phyloP scores from a whole-genome alignment of 92 coral and sea anemone species.

The Parazoanthus swiftii region DNA sequence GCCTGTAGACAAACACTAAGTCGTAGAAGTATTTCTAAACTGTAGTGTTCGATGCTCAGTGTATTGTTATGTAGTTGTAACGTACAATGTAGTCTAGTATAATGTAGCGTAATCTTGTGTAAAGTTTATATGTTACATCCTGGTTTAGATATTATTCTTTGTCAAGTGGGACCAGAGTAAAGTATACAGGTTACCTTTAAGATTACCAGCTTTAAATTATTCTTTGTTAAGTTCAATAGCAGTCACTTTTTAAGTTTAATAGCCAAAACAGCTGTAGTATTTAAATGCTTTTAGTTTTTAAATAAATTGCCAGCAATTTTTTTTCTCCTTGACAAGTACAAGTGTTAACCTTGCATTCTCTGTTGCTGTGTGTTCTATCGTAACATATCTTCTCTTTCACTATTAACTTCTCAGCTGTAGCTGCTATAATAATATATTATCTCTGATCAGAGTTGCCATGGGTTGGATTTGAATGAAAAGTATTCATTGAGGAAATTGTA shows the following conservation, averaged over 20 bases:
- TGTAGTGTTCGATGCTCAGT: neutral
- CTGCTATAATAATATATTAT: neutral
- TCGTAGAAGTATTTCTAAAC: too few species aligned
- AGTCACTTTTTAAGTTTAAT: neutral
- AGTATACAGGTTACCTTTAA: neutral
- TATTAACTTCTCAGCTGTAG: neutral
- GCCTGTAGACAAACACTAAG: neutral
- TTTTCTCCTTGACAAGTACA: neutral
- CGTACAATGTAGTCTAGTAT: neutral
- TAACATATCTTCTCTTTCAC: neutral
- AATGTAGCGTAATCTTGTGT: constrained; percentile 31
- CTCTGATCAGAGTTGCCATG: neutral
- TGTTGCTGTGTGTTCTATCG: neutral
- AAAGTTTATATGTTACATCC: constrained; percentile 12
- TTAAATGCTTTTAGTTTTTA: neutral
- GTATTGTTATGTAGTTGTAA: constrained; percentile 12
- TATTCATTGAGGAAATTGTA: too few species aligned
- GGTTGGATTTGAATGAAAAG: neutral
- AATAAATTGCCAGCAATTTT: neutral
- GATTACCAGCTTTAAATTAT: neutral
- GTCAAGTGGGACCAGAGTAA: neutral
- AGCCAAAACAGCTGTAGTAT: neutral
- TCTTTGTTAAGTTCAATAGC: neutral
- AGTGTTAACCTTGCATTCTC: neutral
- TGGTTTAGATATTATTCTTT: neutral